These are phyloP conservation scores for Sebastolobus altivelis DNA, from an alignment of 2,797 vertebrate genomes.

Conservation along the genomic window DNA sequence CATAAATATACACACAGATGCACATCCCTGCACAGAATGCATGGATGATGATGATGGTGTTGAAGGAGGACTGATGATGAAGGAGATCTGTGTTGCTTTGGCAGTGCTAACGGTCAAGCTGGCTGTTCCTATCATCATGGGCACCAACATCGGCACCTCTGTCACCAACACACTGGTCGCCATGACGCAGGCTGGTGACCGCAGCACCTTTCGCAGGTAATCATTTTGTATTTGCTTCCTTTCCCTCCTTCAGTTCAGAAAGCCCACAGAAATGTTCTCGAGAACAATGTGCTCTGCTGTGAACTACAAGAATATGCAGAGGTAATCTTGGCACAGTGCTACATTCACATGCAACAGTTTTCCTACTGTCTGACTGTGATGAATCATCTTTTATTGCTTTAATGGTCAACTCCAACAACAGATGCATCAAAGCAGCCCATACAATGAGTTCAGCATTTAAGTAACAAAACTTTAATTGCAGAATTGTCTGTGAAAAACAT, in stretches of 20 bases:
- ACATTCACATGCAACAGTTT: not conserved
- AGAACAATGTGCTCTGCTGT: not conserved
- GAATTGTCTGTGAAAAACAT: not conserved
- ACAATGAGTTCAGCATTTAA: not conserved
- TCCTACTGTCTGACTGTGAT: not conserved
- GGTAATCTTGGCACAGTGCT: not conserved
- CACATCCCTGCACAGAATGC: not conserved
- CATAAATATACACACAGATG: not conserved
- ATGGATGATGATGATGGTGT: not conserved
- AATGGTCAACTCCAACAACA: not conserved
- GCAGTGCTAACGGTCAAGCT: conserved; percentile 90
- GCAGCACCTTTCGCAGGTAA: conserved; percentile 94
- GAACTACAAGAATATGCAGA: not conserved
- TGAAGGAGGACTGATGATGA: conserved; percentile 14
- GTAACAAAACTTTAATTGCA: not conserved
- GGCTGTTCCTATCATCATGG: conserved; percentile 97
- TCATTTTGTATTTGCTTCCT: not conserved
- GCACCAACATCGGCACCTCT: conserved; percentile 98
- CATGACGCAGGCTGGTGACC: conserved; percentile 93
- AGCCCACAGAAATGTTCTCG: not conserved
- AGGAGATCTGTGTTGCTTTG: conserved; percentile 35
- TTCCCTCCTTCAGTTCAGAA: not conserved
- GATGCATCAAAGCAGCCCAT: not conserved
- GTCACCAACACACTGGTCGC: conserved; percentile 97
- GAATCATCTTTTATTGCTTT: not conserved